A percentile compares a stretch with the other conserved stretches of the same genome.
These are phyloP conservation scores for Lepas anatifera DNA, from an alignment of 2,888 invertebrate species.

Conservation along the genomic window DNA sequence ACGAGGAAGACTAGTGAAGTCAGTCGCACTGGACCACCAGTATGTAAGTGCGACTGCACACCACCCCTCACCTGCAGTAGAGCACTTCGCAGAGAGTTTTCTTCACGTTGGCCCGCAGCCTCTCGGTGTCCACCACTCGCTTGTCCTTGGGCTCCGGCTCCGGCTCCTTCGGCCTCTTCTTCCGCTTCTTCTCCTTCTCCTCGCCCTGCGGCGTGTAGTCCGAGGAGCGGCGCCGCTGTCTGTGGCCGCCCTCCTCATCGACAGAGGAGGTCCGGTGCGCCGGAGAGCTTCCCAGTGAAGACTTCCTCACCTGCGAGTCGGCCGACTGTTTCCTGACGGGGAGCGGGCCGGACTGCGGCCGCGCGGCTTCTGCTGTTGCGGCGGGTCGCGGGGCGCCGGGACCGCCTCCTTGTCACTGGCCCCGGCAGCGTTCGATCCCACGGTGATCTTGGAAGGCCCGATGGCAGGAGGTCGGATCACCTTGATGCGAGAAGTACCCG, in stretches of 20 bases:
- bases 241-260: too few relatives aligned
- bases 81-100: slow-evolving; percentile 48
- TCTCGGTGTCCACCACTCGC: slow-evolving; percentile 43
- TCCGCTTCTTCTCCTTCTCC: slow-evolving; percentile 19
- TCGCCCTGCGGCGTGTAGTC: not conserved
- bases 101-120: slow-evolving; percentile 66
- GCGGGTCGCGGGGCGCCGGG: too few relatives aligned
- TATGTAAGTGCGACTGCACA: too few relatives aligned
- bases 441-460: too few relatives aligned
- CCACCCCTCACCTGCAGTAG: slow-evolving; percentile 19
- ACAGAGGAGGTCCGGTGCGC: not conserved
- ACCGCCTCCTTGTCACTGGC: too few relatives aligned
- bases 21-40: too few relatives aligned
- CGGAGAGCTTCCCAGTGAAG: not conserved
- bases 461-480: too few relatives aligned
- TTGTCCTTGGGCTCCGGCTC: slow-evolving; percentile 23
- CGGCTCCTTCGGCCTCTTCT: slow-evolving; percentile 16
- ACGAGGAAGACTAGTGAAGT: too few relatives aligned
- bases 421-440: too few relatives aligned
- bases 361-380: not conserved
- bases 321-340: not conserved
- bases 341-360: too few relatives aligned
- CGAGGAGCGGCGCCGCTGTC: too few relatives aligned
- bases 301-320: not conserved
- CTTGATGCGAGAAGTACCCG: too few relatives aligned